Evolutionary conservation across 2,888 invertebrate species (phyloP), one percentile per base, ranked within the genome.

Genomic region (Leptinotarsa tumamoca): DNA sequence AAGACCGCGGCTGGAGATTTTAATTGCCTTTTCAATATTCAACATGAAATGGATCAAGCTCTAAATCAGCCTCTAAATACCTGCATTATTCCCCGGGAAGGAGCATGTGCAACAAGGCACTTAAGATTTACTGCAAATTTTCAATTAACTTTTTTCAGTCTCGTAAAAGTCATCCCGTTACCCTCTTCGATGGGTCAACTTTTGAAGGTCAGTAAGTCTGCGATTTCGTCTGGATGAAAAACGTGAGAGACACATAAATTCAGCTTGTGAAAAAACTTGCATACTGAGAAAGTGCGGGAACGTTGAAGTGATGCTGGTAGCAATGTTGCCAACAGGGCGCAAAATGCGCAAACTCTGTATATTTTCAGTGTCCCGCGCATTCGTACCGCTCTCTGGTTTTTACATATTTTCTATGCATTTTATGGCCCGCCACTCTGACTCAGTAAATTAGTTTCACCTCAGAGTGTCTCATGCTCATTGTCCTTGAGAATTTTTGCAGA

Each of bases 61-160:
- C 58, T 58, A 58, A 23, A 23, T 23, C 54, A 18, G 58, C 58
- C 5, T 23, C 58, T 58, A 58, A 58, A 27, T 58, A 58, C 58
- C 58, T 58, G 58, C 58, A 58, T 58, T 58, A 58, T 58, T 58
- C 23, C 58, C 23, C 58, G 15, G 23, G 58, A 58, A 58, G 15
- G 58, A 58, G 14, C 58, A 58, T 58, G 21, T 58, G 58, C 58
- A 58, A 58, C 58, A 58, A 58, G 58, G 23, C 58, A 58, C 27
- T 58, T 58, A 58, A 23, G 58, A 58, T 58, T 58, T 58, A 58
- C 58, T 58, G 58, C 58, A 58, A 58, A 58, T 58, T 58, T 58
- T 58, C 58, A 58, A 58, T 58, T 58, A 58, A 58, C 58, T 58
- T 58, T 58, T 58, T 58, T 58, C 23, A 4, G 58, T 23, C 23